Evolutionary conservation across 2,888 invertebrate genomes (phyloP).

Genomic region (Prenolepis imparis): DNA sequence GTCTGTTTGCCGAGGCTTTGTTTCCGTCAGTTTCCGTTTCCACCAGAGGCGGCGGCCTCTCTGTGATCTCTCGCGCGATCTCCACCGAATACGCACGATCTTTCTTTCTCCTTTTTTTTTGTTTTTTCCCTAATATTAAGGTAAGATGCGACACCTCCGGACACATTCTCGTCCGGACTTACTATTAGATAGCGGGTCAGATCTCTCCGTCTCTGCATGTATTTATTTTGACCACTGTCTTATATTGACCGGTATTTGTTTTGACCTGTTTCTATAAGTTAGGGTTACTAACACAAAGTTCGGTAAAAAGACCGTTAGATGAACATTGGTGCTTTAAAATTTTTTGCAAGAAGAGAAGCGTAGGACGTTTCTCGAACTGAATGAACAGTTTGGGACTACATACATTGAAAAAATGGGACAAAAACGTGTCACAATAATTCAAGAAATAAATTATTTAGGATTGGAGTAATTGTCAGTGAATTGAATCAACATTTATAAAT

Average conservation of each 20-base stretch:
- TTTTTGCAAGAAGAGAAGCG: no score
- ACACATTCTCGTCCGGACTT: not conserved
- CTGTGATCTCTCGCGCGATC: conserved; percentile 78
- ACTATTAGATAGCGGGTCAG: not conserved
- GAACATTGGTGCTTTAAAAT: no score
- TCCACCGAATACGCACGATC: conserved; percentile 74
- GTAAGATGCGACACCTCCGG: conserved; percentile 25
- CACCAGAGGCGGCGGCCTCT: conserved; percentile 82
- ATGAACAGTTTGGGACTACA: no score
- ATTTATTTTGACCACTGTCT: no score
- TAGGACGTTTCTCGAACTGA: no score
- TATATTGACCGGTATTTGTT: no score
- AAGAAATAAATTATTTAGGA: not conserved
- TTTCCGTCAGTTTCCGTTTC: conserved; percentile 86
- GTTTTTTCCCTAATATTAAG: conserved; percentile 22
- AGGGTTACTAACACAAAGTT: no score
- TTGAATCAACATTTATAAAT: not conserved
- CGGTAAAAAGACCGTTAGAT: no score
- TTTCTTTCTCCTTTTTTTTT: not conserved
- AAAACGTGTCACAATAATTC: no score
- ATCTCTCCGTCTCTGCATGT: no score
- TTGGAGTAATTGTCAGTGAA: not conserved
- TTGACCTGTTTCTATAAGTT: no score
- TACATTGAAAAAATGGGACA: no score
- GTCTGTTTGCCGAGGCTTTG: conserved; percentile 84